Conservation (phyloP, 2,888 invertebrate species). For the Brachylomia viminalis region DNA sequence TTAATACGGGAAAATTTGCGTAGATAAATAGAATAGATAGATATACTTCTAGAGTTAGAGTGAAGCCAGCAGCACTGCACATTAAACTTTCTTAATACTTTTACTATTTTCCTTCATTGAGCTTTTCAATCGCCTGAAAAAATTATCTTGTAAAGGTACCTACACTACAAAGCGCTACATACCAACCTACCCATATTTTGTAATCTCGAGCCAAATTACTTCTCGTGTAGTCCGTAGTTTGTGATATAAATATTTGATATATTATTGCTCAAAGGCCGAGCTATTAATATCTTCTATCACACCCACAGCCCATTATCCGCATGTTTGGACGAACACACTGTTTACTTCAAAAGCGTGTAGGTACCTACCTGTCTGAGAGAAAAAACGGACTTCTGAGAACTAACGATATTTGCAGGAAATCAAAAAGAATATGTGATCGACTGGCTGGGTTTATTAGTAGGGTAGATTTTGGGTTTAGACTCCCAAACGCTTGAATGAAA, state of each 20-base stretch:
- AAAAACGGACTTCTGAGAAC: not conserved
- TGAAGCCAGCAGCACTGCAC: too few species aligned
- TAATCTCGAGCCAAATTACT: conserved; percentile 8
- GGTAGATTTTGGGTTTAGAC: not conserved
- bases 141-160: not conserved
- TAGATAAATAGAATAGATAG: not conserved
- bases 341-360: conserved; percentile 39
- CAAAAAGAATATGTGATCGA: not conserved
- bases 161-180: not conserved
- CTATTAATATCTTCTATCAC: conserved; percentile 37
- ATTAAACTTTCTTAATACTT: not conserved
- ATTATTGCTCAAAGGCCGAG: conserved; percentile 24
- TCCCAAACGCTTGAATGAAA: not conserved
- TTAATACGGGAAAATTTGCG: conserved; percentile 1
- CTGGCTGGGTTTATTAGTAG: not conserved
- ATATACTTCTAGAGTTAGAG: not conserved
- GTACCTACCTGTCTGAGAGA: conserved; percentile 16
- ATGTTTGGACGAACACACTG: conserved; percentile 41
- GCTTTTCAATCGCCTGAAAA: not conserved
- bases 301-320: conserved; percentile 44
- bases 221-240: conserved; percentile 7
- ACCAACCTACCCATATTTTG: not conserved
- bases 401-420: not conserved
- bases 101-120: not conserved
- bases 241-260: conserved; percentile 25